A percentile compares a stretch with the other conserved stretches of the same genome.
These are phyloP conservation scores for Mobula birostris DNA, from an alignment of 2,113 vertebrate genomes.

Conservation along the genomic window DNA sequence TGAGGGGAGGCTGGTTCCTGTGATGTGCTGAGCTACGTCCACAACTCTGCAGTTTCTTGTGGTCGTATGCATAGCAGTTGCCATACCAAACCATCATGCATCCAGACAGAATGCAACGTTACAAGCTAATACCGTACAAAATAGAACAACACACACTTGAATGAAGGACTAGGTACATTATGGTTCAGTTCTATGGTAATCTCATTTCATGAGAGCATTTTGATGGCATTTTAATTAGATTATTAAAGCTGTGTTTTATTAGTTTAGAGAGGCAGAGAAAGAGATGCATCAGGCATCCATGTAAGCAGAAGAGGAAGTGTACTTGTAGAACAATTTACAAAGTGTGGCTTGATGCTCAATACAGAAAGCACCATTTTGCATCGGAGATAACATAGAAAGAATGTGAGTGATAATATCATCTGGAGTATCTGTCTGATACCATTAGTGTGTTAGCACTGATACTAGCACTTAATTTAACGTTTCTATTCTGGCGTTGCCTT, in stretches of 20 bases:
- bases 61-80: too few species aligned
- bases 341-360: background rate
- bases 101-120: background rate
- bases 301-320: background rate
- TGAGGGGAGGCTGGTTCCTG: too few species aligned
- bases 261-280: background rate
- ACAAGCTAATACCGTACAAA: background rate
- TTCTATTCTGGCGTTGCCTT: background rate
- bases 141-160: background rate
- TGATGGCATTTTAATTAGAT: background rate
- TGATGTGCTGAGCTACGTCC: too few species aligned
- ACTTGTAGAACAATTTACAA: background rate
- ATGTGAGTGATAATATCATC: background rate
- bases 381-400: background rate
- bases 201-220: background rate
- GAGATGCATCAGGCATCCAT: background rate
- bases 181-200: background rate
- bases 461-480: background rate
- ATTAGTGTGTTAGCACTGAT: background rate
- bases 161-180: background rate
- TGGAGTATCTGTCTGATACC: background rate
- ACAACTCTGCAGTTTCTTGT: too few species aligned
- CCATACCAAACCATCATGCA: too few species aligned
- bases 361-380: background rate
- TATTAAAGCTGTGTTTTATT: background rate